Base-by-base conservation (phyloP, 2,888 invertebrate species). In the Dendrolimus houi region DNA sequence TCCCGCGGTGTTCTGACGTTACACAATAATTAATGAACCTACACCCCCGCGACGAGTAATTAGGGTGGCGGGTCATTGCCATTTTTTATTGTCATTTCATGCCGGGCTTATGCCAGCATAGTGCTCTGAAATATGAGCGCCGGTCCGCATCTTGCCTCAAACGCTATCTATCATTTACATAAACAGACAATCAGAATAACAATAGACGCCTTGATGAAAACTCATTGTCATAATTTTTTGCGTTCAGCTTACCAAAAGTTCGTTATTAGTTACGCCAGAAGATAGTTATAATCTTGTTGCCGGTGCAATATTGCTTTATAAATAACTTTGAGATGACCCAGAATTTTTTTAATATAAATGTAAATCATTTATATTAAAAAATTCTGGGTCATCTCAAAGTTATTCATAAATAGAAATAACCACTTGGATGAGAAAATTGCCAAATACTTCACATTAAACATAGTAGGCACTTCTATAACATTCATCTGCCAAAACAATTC, bases 21-120 rank as follows among this genome's bases (percentile, higher is more conserved):
- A 67, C 64, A 63, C 65, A 72, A 78, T 78, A 76, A 82, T 83
- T 80, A 83, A 84, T 83, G 77, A 79, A 79, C 73, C 70, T 58
- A 67, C 64, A 67, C 64, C 67, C 41, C 42, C 55, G 52, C 9
- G 40, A 13, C 56, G 53, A 56, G 55, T 57, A 57, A 57, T 59
- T 57, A 59, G 52, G 47, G 52, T 42, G 58, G 53, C 54, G 56
- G 54, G 54, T 52, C 42, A n/a, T 29, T 54, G 54, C 29, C 40
- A 40, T 40, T 54, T 10, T 12, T 52, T 54, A 53, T 14, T 55
- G 54, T 61, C 58, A 55, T 17, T 60, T 54, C 47, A 29, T 29
- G 29, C 9, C 47, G 47, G 9, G 9, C 12, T 47, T 47, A 47
- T 10, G 12, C 12, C 47, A 47, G 9, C 7, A 8, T 47, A 10